Evolutionary conservation across 2,797 vertebrate species (phyloP).

Genomic region (Agapornis canus): DNA sequence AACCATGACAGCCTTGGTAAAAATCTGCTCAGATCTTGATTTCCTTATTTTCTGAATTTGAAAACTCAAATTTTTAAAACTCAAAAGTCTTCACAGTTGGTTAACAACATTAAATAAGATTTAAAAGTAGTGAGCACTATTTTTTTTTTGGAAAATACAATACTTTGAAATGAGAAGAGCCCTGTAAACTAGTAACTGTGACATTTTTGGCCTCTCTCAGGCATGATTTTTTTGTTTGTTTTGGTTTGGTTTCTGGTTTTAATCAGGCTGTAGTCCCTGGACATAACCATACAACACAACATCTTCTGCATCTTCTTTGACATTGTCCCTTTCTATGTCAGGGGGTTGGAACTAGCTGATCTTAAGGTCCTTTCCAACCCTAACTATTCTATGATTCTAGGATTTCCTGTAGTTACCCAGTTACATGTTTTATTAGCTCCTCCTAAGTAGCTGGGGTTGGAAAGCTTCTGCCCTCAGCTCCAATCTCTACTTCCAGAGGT

Average conservation of each 20-base stretch:
- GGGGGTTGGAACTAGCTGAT: background rate
- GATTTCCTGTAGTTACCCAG: background rate
- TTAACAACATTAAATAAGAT: background rate
- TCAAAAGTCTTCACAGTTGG: background rate
- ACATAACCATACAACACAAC: background rate
- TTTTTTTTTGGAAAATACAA: background rate
- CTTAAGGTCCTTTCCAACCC: background rate
- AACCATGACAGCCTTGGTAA: background rate
- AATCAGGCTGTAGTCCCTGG: background rate
- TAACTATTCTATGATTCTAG: background rate
- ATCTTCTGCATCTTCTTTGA: background rate
- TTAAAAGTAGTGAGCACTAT: background rate
- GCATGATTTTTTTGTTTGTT: background rate
- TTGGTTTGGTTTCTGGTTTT: background rate
- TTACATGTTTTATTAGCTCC: background rate
- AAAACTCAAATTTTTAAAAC: background rate
- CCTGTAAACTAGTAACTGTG: background rate
- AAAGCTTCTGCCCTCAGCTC: background rate
- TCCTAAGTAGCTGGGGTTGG: background rate
- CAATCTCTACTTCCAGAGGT: background rate
- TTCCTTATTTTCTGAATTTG: background rate
- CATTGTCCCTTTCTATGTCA: background rate
- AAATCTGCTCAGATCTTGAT: background rate
- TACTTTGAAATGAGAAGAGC: background rate
- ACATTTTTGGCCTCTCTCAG: background rate